Evolutionary conservation across 1,140 invertebrate genomes (phyloP).

Genomic region (Ooceraea biroi): DNA sequence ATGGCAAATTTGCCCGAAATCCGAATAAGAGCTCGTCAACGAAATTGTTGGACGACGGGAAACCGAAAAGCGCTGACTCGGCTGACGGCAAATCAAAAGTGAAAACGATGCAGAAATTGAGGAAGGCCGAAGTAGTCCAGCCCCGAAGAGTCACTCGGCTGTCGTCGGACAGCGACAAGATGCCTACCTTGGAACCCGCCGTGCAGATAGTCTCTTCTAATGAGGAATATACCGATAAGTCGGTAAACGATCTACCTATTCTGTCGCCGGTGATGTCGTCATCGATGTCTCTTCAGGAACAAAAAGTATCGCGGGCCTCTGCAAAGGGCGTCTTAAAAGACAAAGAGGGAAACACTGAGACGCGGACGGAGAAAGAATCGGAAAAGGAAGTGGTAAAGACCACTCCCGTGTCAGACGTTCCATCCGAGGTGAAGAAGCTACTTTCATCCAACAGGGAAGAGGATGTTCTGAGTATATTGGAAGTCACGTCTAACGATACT

Average conservation of each 20-base stretch:
- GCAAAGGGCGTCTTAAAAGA: conserved; percentile 48
- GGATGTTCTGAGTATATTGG: no score
- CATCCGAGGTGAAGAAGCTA: no score
- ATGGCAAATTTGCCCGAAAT: conserved; percentile 81
- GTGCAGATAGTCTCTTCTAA: conserved; percentile 18
- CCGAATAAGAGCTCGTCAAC: conserved; percentile 62
- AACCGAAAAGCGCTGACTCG: conserved; percentile 4
- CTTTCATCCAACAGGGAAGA: no score
- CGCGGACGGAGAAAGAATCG: no score
- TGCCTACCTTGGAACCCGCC: conserved; percentile 76
- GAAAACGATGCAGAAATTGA: conserved; percentile 58
- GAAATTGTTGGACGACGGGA: conserved; percentile 32
- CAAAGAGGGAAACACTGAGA: background rate
- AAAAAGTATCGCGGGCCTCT: conserved; percentile 5
- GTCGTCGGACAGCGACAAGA: conserved; percentile 77
- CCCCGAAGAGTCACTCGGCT: conserved; percentile 69
- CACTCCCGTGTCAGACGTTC: no score
- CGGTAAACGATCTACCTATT: conserved; percentile 72
- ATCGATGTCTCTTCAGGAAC: conserved; percentile 29
- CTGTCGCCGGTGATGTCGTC: conserved; percentile 65
- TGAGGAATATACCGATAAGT: conserved; percentile 58
- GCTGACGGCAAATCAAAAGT: conserved; percentile 35
- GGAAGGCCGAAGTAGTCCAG: background rate
- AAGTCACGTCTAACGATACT: no score
- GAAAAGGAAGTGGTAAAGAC: no score